Percentiles rank a stretch among this genome's conserved stretches.
phyloP scores from a whole-genome alignment of 2,888 invertebrate genomes.

The Philereme transversata region DNA sequence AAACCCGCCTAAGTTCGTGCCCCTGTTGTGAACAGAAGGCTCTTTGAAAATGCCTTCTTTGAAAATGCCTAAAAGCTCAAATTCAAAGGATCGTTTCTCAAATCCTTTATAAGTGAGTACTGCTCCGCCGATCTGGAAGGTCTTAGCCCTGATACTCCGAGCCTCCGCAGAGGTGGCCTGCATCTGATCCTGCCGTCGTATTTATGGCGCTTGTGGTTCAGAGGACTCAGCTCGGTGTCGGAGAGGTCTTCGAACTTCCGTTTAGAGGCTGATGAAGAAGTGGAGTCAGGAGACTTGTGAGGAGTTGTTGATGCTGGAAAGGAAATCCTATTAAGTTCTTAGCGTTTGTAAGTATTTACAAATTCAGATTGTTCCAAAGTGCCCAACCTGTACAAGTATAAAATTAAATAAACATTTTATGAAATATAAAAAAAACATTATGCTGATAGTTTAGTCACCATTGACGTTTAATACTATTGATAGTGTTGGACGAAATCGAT shows the following conservation, averaged over 20 bases:
- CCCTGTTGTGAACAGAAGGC: too few species aligned
- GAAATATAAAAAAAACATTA: too few species aligned
- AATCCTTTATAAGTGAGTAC: slow-evolving; percentile 50
- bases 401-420: too few species aligned
- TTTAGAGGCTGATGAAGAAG: slow-evolving; percentile 67
- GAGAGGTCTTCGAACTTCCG: slow-evolving; percentile 66
- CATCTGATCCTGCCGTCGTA: slow-evolving; percentile 71
- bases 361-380: too few species aligned
- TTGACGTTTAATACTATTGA: too few species aligned
- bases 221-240: slow-evolving; percentile 65
- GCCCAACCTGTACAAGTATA: too few species aligned
- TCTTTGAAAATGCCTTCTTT: neutral
- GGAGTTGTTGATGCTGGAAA: slow-evolving; percentile 56
- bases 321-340: neutral
- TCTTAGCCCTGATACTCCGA: slow-evolving; percentile 56
- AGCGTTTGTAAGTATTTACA: too few species aligned
- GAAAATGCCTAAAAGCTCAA: slow-evolving; percentile 52
- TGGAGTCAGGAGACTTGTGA: slow-evolving; percentile 51
- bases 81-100: slow-evolving; percentile 60
- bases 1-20: too few species aligned
- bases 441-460: too few species aligned
- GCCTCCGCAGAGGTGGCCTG: slow-evolving; percentile 67
- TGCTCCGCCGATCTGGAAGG: slow-evolving; percentile 62
- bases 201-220: slow-evolving; percentile 73
- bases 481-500: too few species aligned